phyloP scores from a whole-genome alignment of 64 coral and sea anemone genomes.

The Dendronephthya gigantea region DNA sequence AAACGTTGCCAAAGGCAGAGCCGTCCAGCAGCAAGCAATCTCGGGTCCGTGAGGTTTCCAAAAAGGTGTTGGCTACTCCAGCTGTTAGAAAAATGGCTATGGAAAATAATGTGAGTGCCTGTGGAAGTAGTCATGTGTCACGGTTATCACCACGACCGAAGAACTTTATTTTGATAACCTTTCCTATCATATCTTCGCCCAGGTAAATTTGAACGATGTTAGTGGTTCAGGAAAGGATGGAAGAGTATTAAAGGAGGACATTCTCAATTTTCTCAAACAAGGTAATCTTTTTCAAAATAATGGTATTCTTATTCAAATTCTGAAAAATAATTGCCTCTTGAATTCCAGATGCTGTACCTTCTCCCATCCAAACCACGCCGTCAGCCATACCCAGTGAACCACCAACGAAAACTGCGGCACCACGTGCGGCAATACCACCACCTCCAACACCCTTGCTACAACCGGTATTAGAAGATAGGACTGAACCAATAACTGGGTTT shows the following conservation, averaged over 20 bases:
- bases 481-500: slow-evolving; percentile 2
- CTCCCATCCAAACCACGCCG: not conserved
- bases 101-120: slow-evolving; percentile 60
- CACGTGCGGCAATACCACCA: not conserved
- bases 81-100: slow-evolving; percentile 91
- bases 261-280: slow-evolving; percentile 55
- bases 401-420: not conserved
- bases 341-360: not conserved
- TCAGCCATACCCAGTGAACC: not conserved
- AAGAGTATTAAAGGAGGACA: slow-evolving; percentile 87
- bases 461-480: not conserved
- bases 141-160: too few relatives aligned
- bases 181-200: not conserved
- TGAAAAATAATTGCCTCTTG: not conserved
- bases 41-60: not conserved
- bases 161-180: too few relatives aligned
- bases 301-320: too few relatives aligned
- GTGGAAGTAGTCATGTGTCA: not conserved
- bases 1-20: not conserved
- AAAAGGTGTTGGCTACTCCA: slow-evolving; percentile 62
- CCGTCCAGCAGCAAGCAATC: not conserved
- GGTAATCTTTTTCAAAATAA: not conserved
- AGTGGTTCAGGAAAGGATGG: slow-evolving; percentile 85
- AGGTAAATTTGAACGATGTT: slow-evolving; percentile 60
- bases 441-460: not conserved